Evolutionary conservation across 2,797 vertebrate species (phyloP).

Genomic region (Decapterus maruadsi): DNA sequence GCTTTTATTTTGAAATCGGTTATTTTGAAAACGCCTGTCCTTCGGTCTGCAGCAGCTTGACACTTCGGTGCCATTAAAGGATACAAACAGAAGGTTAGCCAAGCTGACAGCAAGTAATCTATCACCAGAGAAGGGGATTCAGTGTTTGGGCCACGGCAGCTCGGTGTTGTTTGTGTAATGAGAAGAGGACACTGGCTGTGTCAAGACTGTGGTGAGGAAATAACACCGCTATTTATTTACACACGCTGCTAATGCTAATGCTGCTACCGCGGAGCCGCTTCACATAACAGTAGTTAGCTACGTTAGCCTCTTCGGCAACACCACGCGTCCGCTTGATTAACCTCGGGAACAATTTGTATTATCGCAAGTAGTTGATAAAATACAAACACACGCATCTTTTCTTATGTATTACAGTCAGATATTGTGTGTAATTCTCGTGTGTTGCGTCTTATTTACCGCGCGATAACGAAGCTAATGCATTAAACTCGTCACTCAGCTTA

Average conservation of each 20-base stretch:
- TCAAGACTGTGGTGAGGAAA: slow-evolving; percentile 62
- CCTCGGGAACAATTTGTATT: background rate
- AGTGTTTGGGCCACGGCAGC: background rate
- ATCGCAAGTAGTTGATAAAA: background rate
- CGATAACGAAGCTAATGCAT: background rate
- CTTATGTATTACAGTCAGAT: background rate
- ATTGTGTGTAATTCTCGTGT: background rate
- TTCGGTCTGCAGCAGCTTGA: background rate
- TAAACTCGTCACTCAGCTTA: background rate
- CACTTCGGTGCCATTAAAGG: background rate
- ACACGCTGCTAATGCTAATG: slow-evolving; percentile 22
- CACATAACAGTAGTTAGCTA: slow-evolving; percentile 38
- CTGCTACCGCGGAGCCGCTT: background rate
- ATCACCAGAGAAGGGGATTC: background rate
- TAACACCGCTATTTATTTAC: background rate
- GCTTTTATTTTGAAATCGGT: slow-evolving; percentile 47
- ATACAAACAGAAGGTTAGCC: slow-evolving; percentile 69
- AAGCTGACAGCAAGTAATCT: slow-evolving; percentile 24
- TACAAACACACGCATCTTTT: no score
- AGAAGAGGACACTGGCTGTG: slow-evolving; percentile 48
- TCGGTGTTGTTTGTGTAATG: slow-evolving; percentile 63
- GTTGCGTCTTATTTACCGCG: background rate
- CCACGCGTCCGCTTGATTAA: background rate
- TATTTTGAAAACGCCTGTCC: no score
- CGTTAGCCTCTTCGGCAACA: slow-evolving; percentile 41